Conservation (phyloP, 2,113 vertebrate species). For the Stictonetta naevosa region DNA sequence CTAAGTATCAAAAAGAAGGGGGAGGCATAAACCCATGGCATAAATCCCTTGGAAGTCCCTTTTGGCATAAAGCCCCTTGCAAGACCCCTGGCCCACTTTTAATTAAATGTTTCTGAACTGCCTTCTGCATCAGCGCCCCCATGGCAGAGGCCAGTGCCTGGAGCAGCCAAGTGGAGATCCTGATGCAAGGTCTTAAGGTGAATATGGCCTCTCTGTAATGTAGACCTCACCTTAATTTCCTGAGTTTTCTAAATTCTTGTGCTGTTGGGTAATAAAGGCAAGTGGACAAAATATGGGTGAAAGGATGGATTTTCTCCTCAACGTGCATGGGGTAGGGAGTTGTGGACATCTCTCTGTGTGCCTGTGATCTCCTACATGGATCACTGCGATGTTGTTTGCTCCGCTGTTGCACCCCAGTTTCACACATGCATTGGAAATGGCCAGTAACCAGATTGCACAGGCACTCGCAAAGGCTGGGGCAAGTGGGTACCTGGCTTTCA, state of each 20-base stretch:
- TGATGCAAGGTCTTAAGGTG: background rate
- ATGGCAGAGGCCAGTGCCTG: background rate
- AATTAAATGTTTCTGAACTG: constrained; percentile 3
- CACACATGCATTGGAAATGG: background rate
- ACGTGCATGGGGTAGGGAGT: background rate
- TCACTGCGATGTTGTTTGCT: background rate
- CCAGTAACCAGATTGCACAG: background rate
- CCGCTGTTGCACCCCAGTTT: background rate
- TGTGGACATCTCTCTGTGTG: background rate
- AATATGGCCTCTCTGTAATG: rapidly evolving
- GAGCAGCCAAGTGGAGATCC: background rate
- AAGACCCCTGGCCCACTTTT: background rate
- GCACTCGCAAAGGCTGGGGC: background rate
- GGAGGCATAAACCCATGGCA: background rate
- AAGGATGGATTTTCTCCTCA: background rate
- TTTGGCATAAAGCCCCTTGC: background rate
- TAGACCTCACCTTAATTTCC: background rate
- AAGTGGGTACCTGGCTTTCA: background rate
- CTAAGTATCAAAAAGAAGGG: background rate
- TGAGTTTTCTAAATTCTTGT: background rate
- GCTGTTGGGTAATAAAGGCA: background rate
- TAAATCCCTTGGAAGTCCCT: background rate
- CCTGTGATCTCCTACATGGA: background rate
- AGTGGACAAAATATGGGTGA: background rate
- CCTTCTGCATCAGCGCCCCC: background rate